phyloP scores from a whole-genome alignment of 1,140 invertebrate species.

The Bombus consobrinus region DNA sequence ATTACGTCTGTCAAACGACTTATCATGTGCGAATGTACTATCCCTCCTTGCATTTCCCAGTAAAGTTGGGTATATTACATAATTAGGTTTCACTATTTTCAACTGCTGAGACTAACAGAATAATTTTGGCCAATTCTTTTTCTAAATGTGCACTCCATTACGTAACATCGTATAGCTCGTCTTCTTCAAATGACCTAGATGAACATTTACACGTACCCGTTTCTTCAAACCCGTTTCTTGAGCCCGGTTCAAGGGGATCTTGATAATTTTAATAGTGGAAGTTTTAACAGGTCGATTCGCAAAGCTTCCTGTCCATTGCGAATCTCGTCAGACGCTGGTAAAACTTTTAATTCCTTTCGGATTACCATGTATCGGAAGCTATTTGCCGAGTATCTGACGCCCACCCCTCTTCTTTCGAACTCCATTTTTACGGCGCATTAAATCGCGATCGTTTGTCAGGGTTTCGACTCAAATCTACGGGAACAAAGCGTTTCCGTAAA shows the following conservation, averaged over 20 bases:
- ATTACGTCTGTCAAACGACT: too few relatives aligned
- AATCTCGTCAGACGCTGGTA: slow-evolving; percentile 3
- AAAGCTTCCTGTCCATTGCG: slow-evolving; percentile 6
- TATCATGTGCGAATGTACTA: too few relatives aligned
- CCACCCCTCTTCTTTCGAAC: not conserved
- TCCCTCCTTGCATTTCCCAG: too few relatives aligned
- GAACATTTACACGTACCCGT: not conserved
- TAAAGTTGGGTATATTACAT: too few relatives aligned
- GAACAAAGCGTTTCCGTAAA: slow-evolving; percentile 41
- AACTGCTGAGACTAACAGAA: too few relatives aligned
- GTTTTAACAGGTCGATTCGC: slow-evolving; percentile 2
- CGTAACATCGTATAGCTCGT: not conserved
- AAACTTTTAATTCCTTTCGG: slow-evolving; percentile 43
- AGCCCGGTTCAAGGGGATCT: not conserved
- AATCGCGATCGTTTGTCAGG: not conserved
- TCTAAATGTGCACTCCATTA: not conserved
- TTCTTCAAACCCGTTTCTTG: not conserved
- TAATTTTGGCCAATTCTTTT: not conserved
- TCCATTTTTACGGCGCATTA: slow-evolving; percentile 38
- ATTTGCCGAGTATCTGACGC: not conserved
- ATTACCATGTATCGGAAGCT: slow-evolving; percentile 30
- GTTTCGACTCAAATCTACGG: slow-evolving; percentile 8
- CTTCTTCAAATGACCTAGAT: not conserved
- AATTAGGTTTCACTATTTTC: too few relatives aligned
- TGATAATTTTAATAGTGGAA: slow-evolving; percentile 26